A percentile compares a stretch with the other conserved stretches of the same genome.
These are phyloP conservation scores for Entomyzon cyanotis DNA, from an alignment of 2,113 vertebrate species.

Conservation along the genomic window DNA sequence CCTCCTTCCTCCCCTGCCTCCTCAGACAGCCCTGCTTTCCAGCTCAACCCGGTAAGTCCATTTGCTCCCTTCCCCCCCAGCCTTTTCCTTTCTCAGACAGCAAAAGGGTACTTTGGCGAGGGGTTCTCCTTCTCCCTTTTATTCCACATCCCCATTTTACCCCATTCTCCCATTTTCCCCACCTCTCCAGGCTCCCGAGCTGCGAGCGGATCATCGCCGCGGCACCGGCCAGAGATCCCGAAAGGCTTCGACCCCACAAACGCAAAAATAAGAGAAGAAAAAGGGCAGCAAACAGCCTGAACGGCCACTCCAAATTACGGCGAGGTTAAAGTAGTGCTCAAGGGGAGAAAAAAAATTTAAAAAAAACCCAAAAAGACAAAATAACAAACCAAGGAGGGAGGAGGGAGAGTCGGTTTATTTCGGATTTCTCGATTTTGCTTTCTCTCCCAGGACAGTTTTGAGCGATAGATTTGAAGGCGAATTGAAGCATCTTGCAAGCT, in stretches of 20 bases:
- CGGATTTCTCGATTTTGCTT: not conserved
- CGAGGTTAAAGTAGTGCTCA: not conserved
- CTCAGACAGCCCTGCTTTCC: not conserved
- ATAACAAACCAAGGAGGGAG: no score
- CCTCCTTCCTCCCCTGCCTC: not conserved
- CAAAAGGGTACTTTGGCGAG: no score
- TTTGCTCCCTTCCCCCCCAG: fast-evolving
- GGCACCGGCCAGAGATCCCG: not conserved
- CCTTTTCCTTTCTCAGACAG: not conserved
- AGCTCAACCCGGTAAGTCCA: not conserved
- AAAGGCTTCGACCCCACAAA: not conserved
- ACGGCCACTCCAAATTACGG: not conserved
- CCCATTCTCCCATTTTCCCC: fast-evolving
- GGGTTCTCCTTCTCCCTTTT: not conserved
- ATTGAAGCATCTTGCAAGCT: not conserved
- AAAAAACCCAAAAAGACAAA: not conserved
- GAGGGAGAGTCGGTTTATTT: not conserved
- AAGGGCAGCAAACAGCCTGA: not conserved
- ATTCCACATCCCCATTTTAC: not conserved
- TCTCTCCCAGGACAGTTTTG: not conserved
- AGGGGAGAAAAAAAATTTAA: fast-evolving
- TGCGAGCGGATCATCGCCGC: not conserved
- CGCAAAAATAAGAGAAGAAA: not conserved
- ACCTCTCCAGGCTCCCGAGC: not conserved
- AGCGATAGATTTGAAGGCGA: not conserved